Evolutionary conservation across 2,797 vertebrate genomes (phyloP).

Genomic region (Bryconaethiops microstoma): DNA sequence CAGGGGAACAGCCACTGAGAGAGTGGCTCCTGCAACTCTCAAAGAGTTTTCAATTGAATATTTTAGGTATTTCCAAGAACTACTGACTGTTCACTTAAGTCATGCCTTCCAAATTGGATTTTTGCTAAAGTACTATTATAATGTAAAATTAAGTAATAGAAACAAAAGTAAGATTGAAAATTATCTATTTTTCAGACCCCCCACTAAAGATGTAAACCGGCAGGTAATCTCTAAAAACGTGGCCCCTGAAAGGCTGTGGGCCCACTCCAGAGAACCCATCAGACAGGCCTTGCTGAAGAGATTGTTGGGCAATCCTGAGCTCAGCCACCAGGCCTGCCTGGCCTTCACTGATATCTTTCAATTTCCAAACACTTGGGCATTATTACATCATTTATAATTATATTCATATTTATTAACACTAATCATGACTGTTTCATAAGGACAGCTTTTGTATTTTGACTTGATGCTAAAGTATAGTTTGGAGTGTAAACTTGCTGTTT

Average conservation of each 20-base stretch:
- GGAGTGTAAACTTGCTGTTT: too few species aligned
- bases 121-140: background rate
- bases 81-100: background rate
- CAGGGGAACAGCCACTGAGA: conserved; percentile 70
- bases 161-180: conserved; percentile 2
- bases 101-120: background rate
- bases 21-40: conserved; percentile 80
- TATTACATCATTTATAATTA: too few species aligned
- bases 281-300: conserved; percentile 87
- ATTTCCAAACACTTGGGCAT: background rate
- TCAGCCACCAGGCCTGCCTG: conserved; percentile 86
- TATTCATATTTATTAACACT: too few species aligned
- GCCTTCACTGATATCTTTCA: conserved; percentile 94
- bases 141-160: background rate
- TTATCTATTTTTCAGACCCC: conserved; percentile 66
- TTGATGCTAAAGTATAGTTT: too few species aligned
- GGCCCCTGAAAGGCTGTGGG: conserved; percentile 84
- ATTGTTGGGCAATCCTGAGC: conserved; percentile 75
- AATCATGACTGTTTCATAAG: too few species aligned
- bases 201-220: conserved; percentile 81
- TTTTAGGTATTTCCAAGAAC: conserved; percentile 83
- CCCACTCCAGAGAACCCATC: conserved; percentile 86
- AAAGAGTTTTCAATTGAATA: conserved; percentile 89
- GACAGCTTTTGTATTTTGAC: too few species aligned
- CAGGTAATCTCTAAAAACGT: conserved; percentile 84